Evolutionary conservation across 2,888 invertebrate genomes (phyloP).

Genomic region (Harpalus rufipes): DNA sequence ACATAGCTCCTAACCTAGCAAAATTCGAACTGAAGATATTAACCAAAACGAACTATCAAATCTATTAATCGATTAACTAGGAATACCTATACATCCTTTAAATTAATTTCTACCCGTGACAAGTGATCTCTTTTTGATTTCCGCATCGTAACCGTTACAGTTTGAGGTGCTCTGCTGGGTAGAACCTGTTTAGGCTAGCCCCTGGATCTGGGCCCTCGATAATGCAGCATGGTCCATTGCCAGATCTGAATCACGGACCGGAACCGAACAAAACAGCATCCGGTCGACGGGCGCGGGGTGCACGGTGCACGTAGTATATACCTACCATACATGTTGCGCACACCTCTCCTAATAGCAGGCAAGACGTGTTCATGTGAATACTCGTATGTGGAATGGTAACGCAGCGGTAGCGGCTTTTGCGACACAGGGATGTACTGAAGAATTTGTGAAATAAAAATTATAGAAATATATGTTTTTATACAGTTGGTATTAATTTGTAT

Average conservation of each 20-base stretch:
- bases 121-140: not conserved
- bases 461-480: too few species aligned
- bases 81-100: too few species aligned
- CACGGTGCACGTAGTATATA: too few species aligned
- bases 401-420: not conserved
- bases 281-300: conserved; percentile 70
- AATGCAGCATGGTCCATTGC: conserved; percentile 69
- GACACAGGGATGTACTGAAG: not conserved
- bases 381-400: not conserved
- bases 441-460: not conserved
- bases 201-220: conserved; percentile 37
- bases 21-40: too few species aligned
- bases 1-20: too few species aligned
- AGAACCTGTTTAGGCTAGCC: conserved; percentile 64
- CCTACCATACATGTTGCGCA: conserved; percentile 23
- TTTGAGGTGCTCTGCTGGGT: conserved; percentile 60
- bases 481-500: too few species aligned
- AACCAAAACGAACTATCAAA: too few species aligned
- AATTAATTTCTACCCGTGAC: too few species aligned
- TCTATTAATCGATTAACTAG: too few species aligned
- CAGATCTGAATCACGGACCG: conserved; percentile 72
- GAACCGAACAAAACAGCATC: conserved; percentile 75
- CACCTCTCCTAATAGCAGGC: conserved; percentile 63
- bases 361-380: conserved; percentile 40
- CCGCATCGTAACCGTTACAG: conserved; percentile 20